These are phyloP conservation scores for Pecten maximus DNA, from an alignment of 2,888 invertebrate genomes.

Conservation along the genomic window DNA sequence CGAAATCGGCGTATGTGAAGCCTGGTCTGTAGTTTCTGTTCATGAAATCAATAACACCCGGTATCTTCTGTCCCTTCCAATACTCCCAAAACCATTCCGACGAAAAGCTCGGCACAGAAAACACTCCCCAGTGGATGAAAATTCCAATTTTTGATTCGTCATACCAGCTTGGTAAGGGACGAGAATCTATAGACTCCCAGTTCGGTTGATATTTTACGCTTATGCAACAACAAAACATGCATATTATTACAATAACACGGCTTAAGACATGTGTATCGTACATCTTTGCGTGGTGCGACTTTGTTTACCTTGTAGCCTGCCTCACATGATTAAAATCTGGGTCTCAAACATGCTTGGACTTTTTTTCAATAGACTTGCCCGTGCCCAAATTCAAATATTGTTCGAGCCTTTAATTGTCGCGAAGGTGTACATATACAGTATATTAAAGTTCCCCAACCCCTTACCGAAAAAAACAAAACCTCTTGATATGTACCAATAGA, in stretches of 20 bases:
- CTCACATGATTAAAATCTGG: neutral
- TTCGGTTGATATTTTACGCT: slow-evolving; percentile 84
- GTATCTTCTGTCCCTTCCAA: slow-evolving; percentile 85
- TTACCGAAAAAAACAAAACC: too few relatives aligned
- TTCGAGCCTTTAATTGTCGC: too few relatives aligned
- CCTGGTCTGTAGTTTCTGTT: slow-evolving; percentile 90
- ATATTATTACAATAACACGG: neutral
- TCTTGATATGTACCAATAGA: too few relatives aligned
- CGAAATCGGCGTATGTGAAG: slow-evolving; percentile 96
- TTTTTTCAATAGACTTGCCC: too few relatives aligned
- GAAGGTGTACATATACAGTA: too few relatives aligned
- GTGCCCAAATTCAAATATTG: too few relatives aligned
- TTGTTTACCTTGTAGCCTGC: neutral
- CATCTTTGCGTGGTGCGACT: neutral
- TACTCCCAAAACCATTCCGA: slow-evolving; percentile 95
- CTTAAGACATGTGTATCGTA: neutral
- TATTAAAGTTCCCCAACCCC: too few relatives aligned
- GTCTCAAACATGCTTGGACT: neutral
- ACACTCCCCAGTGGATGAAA: slow-evolving; percentile 84
- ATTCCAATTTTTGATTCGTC: slow-evolving; percentile 83
- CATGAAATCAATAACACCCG: slow-evolving; percentile 87
- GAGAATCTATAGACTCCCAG: slow-evolving; percentile 93
- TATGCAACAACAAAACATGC: neutral
- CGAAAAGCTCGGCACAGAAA: slow-evolving; percentile 78
- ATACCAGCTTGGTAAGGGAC: slow-evolving; percentile 86